phyloP scores from a whole-genome alignment of 2,113 vertebrate species.

The Onychostoma macrolepis region DNA sequence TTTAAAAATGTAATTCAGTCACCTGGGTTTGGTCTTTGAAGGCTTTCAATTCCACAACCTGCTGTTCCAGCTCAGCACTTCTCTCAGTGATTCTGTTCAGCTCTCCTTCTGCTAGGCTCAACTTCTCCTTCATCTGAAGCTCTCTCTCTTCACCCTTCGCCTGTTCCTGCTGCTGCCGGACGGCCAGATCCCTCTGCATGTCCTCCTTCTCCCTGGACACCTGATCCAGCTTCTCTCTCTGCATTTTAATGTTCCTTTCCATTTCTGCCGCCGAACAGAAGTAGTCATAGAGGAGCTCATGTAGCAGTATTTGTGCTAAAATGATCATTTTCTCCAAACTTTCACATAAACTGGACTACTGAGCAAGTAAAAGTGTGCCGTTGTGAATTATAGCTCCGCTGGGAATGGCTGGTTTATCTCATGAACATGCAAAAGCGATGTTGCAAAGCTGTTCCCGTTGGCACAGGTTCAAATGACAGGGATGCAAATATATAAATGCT shows the following conservation, averaged over 20 bases:
- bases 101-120: conserved; percentile 71
- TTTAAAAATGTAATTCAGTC: conserved; percentile 15
- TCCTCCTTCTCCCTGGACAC: conserved; percentile 76
- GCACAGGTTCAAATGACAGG: not conserved
- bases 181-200: conserved; percentile 64
- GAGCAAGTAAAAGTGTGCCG: not conserved
- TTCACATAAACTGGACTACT: not conserved
- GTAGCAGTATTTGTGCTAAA: conserved; percentile 19
- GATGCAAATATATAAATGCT: conserved; percentile 9
- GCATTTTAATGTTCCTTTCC: conserved; percentile 38
- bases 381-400: not conserved
- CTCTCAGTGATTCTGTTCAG: conserved; percentile 65
- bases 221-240: conserved; percentile 77
- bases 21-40: conserved; percentile 76
- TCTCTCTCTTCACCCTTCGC: conserved; percentile 71
- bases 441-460: not conserved
- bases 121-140: conserved; percentile 74
- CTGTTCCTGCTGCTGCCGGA: conserved; percentile 36
- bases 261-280: conserved; percentile 40
- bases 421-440: conserved; percentile 8
- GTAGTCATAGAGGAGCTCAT: not conserved
- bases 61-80: conserved; percentile 66
- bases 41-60: conserved; percentile 72
- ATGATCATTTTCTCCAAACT: conserved; percentile 5
- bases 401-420: not conserved